Evolutionary conservation across 2,113 vertebrate species (phyloP), one percentile per base, ranked within the genome.

Genomic region (Podocnemis expansa): DNA sequence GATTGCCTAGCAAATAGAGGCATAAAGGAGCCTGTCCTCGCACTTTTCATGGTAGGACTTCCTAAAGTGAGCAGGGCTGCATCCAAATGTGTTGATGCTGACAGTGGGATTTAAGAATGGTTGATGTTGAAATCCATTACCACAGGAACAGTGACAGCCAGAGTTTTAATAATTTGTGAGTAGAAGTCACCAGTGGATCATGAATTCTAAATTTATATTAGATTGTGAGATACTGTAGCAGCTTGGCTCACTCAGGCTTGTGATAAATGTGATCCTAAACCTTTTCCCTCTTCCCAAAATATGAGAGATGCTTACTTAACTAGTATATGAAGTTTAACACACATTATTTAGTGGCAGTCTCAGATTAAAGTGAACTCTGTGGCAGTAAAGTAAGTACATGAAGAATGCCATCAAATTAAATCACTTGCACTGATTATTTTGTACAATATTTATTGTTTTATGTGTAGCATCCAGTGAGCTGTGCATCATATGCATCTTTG

Each of bases 131-230:
- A 52, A 52, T 52, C 51, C 51, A 17, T 52, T 17, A 14, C 51
- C 14, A 52, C 13, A 10, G 43, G 21, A 43, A 22, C 70, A 73
- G 21, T 41, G n/a, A 22, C 6, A 2, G 4, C 45, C 70, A 34
- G 38, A 3, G 38, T 17, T 27, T 54, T 43, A 67, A n/a, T 67
- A n/a, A 75, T 75, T 6, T 1, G 8, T 56, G 54, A 38, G 78
- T 70, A 82, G 34, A 27, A 49, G 55, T 75, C 56, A 10, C 47
- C 87, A 76, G 7, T 19, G 10, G 75, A 8, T 55, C 3, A 34
- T 24, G 1, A 0, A 13, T 94, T 63, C 31, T 85, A 73, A 43
- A 38, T 1, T 54, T 38, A 0, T 2, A 0, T 21, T n/a, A 19
- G 11, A 47, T 52, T 63, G 47, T 52, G 81, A 49, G 29, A 1